Conservation (phyloP, 2,888 invertebrate genomes). For the Chorisops tibialis region DNA sequence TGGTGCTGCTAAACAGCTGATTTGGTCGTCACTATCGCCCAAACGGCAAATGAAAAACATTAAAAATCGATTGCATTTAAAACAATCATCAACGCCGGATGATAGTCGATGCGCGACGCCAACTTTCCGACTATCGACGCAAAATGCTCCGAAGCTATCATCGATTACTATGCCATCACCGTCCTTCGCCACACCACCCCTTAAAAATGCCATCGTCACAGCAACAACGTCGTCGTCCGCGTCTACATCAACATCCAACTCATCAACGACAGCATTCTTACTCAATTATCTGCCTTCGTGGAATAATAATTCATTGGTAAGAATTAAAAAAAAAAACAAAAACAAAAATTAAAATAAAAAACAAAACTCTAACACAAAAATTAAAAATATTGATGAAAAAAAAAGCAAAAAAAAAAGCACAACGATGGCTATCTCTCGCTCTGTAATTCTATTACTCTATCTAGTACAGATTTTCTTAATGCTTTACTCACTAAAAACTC, state of each 20-base stretch:
- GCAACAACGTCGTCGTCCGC: neutral
- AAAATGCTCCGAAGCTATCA: too few species aligned
- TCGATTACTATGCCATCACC: too few species aligned
- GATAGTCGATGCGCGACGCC: neutral
- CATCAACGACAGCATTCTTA: neutral
- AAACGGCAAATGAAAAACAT: neutral
- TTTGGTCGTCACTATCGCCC: neutral
- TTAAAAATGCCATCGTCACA: neutral
- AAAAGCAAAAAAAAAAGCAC: too few species aligned
- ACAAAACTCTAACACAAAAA: neutral
- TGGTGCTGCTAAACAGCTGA: neutral
- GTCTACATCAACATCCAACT: neutral
- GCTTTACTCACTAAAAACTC: too few species aligned
- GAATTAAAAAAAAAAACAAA: neutral
- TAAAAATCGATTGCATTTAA: neutral
- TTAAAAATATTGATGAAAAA: neutral
- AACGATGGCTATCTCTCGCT: too few species aligned
- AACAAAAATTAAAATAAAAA: slow-evolving; percentile 9
- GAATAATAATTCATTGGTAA: slow-evolving; percentile 2
- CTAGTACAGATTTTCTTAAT: too few species aligned
- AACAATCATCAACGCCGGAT: neutral
- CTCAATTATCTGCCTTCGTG: neutral
- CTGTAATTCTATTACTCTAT: too few species aligned
- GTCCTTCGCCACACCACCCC: neutral
- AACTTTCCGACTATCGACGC: too few species aligned